Evolutionary conservation across 2,888 invertebrate genomes (phyloP).

Genomic region (Tillus elongatus): DNA sequence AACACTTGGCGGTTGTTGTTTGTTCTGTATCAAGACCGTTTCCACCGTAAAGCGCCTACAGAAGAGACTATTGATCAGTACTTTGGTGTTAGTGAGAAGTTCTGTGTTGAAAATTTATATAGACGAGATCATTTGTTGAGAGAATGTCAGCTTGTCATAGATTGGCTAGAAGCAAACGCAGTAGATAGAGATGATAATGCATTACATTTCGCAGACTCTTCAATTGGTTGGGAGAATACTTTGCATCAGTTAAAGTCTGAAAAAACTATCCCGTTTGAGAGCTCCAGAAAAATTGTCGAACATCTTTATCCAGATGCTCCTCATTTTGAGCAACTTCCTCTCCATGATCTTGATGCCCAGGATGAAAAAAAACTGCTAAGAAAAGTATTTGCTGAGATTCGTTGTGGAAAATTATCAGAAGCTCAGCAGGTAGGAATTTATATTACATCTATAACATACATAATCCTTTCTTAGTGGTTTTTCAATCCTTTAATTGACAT

Average conservation of each 20-base stretch:
- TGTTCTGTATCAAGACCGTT: slow-evolving; percentile 73
- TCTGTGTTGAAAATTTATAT: slow-evolving; percentile 49
- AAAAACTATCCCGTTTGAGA: slow-evolving; percentile 50
- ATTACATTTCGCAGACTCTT: slow-evolving; percentile 70
- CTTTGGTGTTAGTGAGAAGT: slow-evolving; percentile 49
- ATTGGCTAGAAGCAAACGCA: slow-evolving; percentile 85
- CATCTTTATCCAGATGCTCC: slow-evolving; percentile 87
- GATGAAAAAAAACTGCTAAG: slow-evolving; percentile 58
- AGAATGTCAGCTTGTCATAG: slow-evolving; percentile 75
- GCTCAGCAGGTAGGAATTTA: slow-evolving; percentile 54
- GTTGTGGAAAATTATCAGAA: slow-evolving; percentile 78
- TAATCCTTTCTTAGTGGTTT: no score
- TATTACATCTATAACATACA: no score
- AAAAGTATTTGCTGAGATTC: slow-evolving; percentile 63
- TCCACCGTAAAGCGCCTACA: slow-evolving; percentile 40
- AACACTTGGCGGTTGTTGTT: slow-evolving; percentile 82
- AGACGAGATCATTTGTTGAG: slow-evolving; percentile 49
- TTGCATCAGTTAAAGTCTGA: slow-evolving; percentile 59
- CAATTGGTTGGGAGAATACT: slow-evolving; percentile 87
- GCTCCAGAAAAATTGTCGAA: slow-evolving; percentile 51
- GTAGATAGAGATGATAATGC: slow-evolving; percentile 46
- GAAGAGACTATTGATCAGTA: slow-evolving; percentile 28
- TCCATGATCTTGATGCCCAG: slow-evolving; percentile 81
- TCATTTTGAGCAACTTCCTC: slow-evolving; percentile 60
- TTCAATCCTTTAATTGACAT: no score